A percentile compares a stretch with the other conserved stretches of the same genome.
These are phyloP conservation scores for Tyrophagus putrescentiae DNA, from an alignment of 1,140 invertebrate species.

Conservation along the genomic window DNA sequence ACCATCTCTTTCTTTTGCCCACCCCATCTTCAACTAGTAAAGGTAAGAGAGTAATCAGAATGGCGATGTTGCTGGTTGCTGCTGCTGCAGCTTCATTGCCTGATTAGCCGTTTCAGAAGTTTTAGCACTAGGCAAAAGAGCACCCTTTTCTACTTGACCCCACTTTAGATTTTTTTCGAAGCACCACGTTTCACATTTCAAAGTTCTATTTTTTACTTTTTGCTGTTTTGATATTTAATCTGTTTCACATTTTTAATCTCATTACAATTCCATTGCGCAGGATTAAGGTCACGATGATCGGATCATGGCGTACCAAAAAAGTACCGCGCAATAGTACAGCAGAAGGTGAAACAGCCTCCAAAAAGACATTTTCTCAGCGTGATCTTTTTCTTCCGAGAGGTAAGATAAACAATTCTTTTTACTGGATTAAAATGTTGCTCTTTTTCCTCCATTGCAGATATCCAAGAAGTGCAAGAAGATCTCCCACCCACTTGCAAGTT, in stretches of 20 bases:
- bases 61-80: too few species aligned
- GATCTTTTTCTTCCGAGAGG: slow-evolving; percentile 14
- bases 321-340: not conserved
- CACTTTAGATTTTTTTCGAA: too few species aligned
- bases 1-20: too few species aligned
- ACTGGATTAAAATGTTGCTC: not conserved
- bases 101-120: too few species aligned
- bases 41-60: too few species aligned
- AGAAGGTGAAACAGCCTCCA: not conserved
- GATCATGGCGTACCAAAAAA: slow-evolving; percentile 11
- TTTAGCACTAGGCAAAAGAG: too few species aligned
- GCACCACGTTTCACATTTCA: too few species aligned
- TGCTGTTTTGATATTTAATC: too few species aligned
- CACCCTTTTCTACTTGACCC: too few species aligned
- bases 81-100: too few species aligned
- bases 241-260: not conserved
- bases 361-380: not conserved
- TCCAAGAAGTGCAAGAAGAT: slow-evolving; percentile 76
- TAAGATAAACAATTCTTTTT: not conserved
- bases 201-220: too few species aligned
- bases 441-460: slow-evolving; percentile 36
- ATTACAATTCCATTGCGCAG: not conserved
- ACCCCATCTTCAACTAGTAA: too few species aligned
- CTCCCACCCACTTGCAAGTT: slow-evolving; percentile 63
- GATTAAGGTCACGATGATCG: not conserved